Base-by-base conservation (phyloP, 2,113 vertebrate genomes). In the Charina bottae region DNA sequence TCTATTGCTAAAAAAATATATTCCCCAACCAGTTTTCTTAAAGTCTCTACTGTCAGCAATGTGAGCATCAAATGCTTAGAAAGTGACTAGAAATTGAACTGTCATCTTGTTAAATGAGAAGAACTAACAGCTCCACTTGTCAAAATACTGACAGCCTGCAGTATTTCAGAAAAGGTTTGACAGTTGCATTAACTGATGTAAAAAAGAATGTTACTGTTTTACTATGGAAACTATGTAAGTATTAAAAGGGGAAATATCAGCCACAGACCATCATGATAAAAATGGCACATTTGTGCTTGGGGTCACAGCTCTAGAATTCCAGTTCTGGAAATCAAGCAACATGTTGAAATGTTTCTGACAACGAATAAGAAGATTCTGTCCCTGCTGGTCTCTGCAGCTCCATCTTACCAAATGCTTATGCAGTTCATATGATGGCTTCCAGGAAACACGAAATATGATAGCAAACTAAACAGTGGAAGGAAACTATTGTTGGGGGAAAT, bases 121-220 rank as follows among this genome's bases (percentile, higher is more conserved):
- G 90, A 94, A 96, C 89, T 4, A 95, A 90, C 85, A 93, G 90
- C 93, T 94, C 83, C 83, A 96, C 95, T 96, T 94, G 83, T 96
- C 94, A 96, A 62, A 94, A 37, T 60, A 87, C 53, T 96, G 94
- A 92, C 94, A 95, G 93, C 4, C 83, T 91, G 83, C 37, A 89
- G 62, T 37, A 95, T 11, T 6, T 90, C 4, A 13, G 93, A 91
- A 87, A 17, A 91, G 87, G 89, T 88, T 94, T 88, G 93, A 94
- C 87, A 94, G 95, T 96, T 92, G 93, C 89, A 96, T 95, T 92
- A 95, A 89, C 19, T 0, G 0, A 85, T 91, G 86, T 95, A 54
- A 17, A 85, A 95, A 96, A 96, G 92, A 92, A 92, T 94, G 93
- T 90, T 60, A 90, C n/a, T 0, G 0, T 90, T 78, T 96, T 90